Base-by-base conservation (phyloP, 1,140 invertebrate genomes). In the Tetragonula clypearis region DNA sequence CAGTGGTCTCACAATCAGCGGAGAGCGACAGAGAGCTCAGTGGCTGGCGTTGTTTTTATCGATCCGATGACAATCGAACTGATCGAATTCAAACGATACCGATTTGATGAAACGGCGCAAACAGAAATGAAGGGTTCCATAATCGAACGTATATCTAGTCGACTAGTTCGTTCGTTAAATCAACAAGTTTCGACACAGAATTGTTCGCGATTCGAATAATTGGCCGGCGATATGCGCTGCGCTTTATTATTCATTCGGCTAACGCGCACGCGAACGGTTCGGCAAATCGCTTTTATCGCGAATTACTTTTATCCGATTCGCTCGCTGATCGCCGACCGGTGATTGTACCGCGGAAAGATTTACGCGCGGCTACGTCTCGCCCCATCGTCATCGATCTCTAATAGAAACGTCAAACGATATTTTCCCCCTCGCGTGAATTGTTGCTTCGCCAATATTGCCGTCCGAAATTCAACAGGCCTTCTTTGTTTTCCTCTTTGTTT, bases 111-210 rank as follows among this genome's bases (percentile, higher is more conserved):
- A 79, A 71, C 62, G 17, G 62, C 77, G 17, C 65, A 69, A 56
- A 79, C 30, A 68, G 53, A 41, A 55, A 49, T 15, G 69, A 81
- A 73, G 72, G 26, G 49, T 66, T 56, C 23, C 68, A 58, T 23
- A n/a, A 60, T 55, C n/a, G 53, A n/a, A 72, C 65, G 26, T 65
- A 55, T 80, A 55, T 80, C 26, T 65, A 66, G 17, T 65, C 79
- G 77, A 80, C 78, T 79, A 35, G 56, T 84, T 80, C 79, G 88
- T 88, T 88, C 77, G 80, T 89, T 88, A 86, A 89, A 88, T 86
- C 84, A 89, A 88, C 87, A 84, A 84, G 72, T 89, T 80, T 86
- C 80, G 75, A 30, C 68, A 30, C 68, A 78, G 56, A 79, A 89
- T 89, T 84, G 84, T 81, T 80, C 84, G 77, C 73, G 68, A 86